These are phyloP conservation scores for Gavia stellata DNA, from an alignment of 2,113 vertebrate species.

Conservation along the genomic window DNA sequence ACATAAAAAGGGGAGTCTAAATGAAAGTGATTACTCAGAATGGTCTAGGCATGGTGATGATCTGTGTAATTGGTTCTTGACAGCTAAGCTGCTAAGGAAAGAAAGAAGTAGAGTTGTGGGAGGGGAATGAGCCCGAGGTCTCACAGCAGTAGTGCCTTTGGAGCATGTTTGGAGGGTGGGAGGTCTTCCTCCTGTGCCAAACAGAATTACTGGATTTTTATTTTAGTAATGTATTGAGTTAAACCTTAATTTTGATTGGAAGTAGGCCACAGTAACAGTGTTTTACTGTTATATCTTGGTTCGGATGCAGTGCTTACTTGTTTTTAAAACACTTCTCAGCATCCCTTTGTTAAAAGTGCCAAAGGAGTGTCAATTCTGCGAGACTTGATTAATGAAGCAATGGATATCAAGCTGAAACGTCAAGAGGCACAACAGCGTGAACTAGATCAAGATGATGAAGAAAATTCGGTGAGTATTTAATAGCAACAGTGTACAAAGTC, in stretches of 20 bases:
- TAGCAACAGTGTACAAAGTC: not conserved
- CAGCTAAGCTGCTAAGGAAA: not conserved
- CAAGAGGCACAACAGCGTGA: slow-evolving; percentile 86
- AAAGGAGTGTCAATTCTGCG: slow-evolving; percentile 84
- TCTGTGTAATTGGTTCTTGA: not conserved
- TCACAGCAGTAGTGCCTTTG: not conserved
- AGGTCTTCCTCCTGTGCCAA: not conserved
- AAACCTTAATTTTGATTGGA: not conserved
- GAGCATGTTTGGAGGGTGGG: not conserved
- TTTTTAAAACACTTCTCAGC: slow-evolving; percentile 65
- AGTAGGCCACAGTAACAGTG: not conserved
- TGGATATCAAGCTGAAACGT: slow-evolving; percentile 90
- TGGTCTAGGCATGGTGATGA: not conserved
- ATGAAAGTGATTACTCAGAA: not conserved
- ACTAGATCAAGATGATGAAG: slow-evolving; percentile 86
- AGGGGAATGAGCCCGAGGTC: not conserved
- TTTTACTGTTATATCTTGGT: not conserved
- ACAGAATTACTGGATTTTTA: not conserved
- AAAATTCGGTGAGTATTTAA: slow-evolving; percentile 84
- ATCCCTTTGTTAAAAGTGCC: slow-evolving; percentile 86
- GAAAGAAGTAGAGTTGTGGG: not conserved
- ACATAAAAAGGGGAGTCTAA: not conserved
- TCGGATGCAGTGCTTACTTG: not conserved
- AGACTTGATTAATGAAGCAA: slow-evolving; percentile 87
- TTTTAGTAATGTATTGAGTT: not conserved